Percentiles rank a stretch among this genome's conserved stretches.
phyloP scores from a whole-genome alignment of 2,888 invertebrate species.

The Deroplatys truncata region DNA sequence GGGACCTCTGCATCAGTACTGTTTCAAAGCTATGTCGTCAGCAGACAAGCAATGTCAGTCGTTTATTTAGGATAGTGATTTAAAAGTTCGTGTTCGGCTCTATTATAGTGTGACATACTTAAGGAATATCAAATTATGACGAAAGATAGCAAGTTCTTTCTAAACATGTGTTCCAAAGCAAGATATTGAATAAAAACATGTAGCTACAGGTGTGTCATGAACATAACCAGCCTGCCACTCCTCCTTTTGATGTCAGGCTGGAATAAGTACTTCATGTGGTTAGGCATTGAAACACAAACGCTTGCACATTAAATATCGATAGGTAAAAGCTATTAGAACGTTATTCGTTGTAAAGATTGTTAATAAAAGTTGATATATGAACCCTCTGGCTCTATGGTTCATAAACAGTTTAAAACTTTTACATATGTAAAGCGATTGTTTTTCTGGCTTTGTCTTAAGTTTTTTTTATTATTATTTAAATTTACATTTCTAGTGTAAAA shows the following conservation, averaged over 20 bases:
- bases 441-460: no score
- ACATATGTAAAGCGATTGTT: no score
- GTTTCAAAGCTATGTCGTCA: background rate
- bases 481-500: no score
- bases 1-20: background rate
- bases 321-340: background rate
- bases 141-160: background rate
- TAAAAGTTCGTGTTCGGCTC: background rate
- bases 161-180: background rate
- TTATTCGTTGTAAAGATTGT: no score
- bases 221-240: constrained; percentile 2
- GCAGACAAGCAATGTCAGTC: background rate
- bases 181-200: background rate
- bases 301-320: background rate
- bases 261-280: background rate
- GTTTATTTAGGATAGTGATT: background rate
- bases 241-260: background rate
- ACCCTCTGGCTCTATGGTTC: no score
- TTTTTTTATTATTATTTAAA: no score
- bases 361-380: no score
- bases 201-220: constrained; percentile 11
- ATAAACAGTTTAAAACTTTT: no score
- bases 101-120: background rate
- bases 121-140: background rate
- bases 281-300: background rate